Evolutionary conservation across 2,888 invertebrate genomes (phyloP), one percentile per base, ranked within the genome.

Genomic region (Parnassius glacialis): DNA sequence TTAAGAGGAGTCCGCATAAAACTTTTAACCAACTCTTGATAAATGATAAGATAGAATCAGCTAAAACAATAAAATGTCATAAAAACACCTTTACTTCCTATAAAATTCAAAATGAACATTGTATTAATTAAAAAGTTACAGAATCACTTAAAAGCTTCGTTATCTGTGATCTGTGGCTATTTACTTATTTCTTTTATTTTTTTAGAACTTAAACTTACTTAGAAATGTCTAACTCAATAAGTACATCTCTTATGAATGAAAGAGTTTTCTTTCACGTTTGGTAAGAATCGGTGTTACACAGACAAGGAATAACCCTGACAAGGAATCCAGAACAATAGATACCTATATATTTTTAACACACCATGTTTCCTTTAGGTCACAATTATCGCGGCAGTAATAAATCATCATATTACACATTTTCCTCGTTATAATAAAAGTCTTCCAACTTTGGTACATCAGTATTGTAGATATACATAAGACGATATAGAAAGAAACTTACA

Each of bases 401-500:
- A 34, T 34, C 34, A 34, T 34, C 7, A 34, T 34, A 34, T 34
- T 34, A 34, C 34, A 20, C 20, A 43, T 25, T 51, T 13, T 52
- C 11, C 41, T 41, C 50, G 25, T 54, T 12, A 47, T 25, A 41
- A 48, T 41, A 20, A 52, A 57, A 43, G 44, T 16, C 13, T 7
- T 45, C 16, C 52, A 47, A 11, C 11, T 43, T 34, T 34, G 34
- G 34, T 45, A 9, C 42, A 41, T 25, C 47, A 7, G 10, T 41
- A 25, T 54, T 16, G 48, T 42, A 51, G 20, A 56, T 59, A 45
- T 7, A n/a, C n/a, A 45, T 53, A 62, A 52, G 48, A 42, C 45
- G 61, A 53, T 56, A 43, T 63, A 64, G 48, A 60, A 52, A 57
- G 62, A 64, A 72, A 70, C 63, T 70, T 81, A 83, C 78, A 84